A percentile compares a stretch with the other conserved stretches of the same genome.
Conservation (phyloP, 2,888 invertebrate genomes). For the Scelioninae gen. 1 region DNA sequence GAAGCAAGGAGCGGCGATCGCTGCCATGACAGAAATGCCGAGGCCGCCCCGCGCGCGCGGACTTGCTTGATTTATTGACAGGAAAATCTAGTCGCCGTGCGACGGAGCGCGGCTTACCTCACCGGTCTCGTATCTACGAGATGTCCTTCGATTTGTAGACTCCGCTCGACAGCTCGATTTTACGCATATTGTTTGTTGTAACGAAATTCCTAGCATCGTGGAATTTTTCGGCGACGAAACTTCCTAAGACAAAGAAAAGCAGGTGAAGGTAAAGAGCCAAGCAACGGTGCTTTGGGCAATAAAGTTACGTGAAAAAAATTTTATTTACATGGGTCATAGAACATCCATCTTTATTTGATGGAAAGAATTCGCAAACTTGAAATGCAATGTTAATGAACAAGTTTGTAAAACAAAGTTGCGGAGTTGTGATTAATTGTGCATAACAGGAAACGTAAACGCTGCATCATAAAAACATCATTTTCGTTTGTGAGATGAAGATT, state of each 20-base stretch:
- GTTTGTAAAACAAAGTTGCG: constrained; percentile 21
- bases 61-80: constrained; percentile 84
- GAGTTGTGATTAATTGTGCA: constrained; percentile 46
- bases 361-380: constrained; percentile 25
- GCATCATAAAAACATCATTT: constrained; percentile 55
- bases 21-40: constrained; percentile 81
- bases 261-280: too few relatives aligned
- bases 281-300: not conserved
- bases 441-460: constrained; percentile 51
- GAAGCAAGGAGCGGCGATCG: constrained; percentile 78
- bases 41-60: constrained; percentile 77
- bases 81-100: constrained; percentile 83
- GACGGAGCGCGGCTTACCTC: constrained; percentile 77
- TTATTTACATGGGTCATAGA: not conserved
- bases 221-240: constrained; percentile 27
- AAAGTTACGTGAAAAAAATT: constrained; percentile 4
- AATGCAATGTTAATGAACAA: constrained; percentile 31
- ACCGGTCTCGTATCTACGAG: constrained; percentile 70
- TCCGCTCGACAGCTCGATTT: constrained; percentile 55
- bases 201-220: constrained; percentile 31
- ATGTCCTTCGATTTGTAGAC: constrained; percentile 66
- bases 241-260: constrained; percentile 1
- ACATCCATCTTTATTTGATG: constrained; percentile 35
- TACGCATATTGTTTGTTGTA: constrained; percentile 48
- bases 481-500: constrained; percentile 33